A percentile compares a stretch with the other conserved stretches of the same genome.
Conservation (phyloP, 2,888 invertebrate genomes). For the Ptilodon capucinus region DNA sequence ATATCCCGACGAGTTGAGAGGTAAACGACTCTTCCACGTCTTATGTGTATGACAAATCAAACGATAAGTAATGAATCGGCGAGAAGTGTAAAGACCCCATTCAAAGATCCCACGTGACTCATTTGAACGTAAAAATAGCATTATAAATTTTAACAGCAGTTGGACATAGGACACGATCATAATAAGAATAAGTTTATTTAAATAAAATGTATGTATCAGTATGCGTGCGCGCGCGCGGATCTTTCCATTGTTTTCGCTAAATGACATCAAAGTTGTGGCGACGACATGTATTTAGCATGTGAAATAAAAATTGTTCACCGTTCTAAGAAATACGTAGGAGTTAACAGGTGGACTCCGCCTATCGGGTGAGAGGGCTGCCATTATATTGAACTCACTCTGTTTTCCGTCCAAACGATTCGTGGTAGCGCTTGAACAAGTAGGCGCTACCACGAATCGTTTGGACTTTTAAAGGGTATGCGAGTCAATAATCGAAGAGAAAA, state of each 20-base stretch:
- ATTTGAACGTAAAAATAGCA: slow-evolving; percentile 76
- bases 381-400: slow-evolving; percentile 14
- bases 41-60: slow-evolving; percentile 33
- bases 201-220: slow-evolving; percentile 73
- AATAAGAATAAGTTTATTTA: slow-evolving; percentile 79
- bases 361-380: slow-evolving; percentile 15
- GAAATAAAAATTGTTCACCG: slow-evolving; percentile 63
- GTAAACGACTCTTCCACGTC: slow-evolving; percentile 63
- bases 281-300: slow-evolving; percentile 70
- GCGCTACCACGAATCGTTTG: not conserved
- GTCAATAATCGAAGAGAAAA: slow-evolving; percentile 27
- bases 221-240: slow-evolving; percentile 63
- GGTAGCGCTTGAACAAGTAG: too few species aligned
- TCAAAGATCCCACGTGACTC: slow-evolving; percentile 69
- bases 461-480: not conserved
- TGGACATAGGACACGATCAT: slow-evolving; percentile 63
- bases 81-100: slow-evolving; percentile 60
- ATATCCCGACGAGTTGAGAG: slow-evolving; percentile 36
- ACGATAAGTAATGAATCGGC: slow-evolving; percentile 50
- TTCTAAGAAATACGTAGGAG: slow-evolving; percentile 62
- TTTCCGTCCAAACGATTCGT: too few species aligned
- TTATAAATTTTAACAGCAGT: slow-evolving; percentile 74
- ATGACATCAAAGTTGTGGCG: slow-evolving; percentile 80
- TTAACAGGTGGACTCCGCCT: slow-evolving; percentile 45
- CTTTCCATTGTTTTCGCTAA: slow-evolving; percentile 82